Percentiles rank a stretch among this genome's conserved stretches.
These are phyloP conservation scores for Gavia stellata DNA, from an alignment of 2,113 vertebrate genomes.

Conservation along the genomic window DNA sequence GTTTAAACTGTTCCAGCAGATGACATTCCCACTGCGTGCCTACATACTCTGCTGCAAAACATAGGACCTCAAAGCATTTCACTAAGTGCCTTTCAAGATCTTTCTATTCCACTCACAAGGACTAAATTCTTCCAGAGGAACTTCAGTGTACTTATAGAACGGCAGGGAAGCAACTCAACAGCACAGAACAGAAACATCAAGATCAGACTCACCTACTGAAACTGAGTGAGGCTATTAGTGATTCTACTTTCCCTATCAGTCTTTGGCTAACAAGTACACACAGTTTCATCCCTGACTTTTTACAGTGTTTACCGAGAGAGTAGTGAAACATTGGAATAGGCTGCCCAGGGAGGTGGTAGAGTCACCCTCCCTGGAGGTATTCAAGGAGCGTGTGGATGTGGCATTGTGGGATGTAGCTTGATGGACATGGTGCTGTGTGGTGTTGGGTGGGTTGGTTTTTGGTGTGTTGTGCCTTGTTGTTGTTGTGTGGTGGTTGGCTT, in stretches of 20 bases:
- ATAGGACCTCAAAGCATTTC: neutral
- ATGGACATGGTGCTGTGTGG: too few species aligned
- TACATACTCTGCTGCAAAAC: neutral
- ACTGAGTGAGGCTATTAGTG: neutral
- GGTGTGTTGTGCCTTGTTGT: too few species aligned
- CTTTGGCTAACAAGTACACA: neutral
- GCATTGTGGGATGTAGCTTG: too few species aligned
- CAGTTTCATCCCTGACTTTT: neutral
- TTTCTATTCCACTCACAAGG: neutral
- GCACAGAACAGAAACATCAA: neutral
- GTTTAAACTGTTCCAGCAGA: neutral
- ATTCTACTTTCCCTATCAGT: neutral
- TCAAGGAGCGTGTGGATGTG: too few species aligned
- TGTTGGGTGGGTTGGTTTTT: too few species aligned
- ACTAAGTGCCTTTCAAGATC: neutral
- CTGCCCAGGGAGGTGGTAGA: too few species aligned
- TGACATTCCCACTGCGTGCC: neutral
- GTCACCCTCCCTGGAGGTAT: too few species aligned
- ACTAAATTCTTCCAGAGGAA: neutral
- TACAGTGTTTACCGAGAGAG: too few species aligned
- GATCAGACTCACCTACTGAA: neutral
- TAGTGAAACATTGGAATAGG: too few species aligned
- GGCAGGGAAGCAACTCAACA: neutral
- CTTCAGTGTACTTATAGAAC: rapidly evolving
- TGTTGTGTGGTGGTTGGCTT: too few species aligned